Base-by-base conservation (phyloP, 2,113 vertebrate species). In the Mirza zaza region DNA sequence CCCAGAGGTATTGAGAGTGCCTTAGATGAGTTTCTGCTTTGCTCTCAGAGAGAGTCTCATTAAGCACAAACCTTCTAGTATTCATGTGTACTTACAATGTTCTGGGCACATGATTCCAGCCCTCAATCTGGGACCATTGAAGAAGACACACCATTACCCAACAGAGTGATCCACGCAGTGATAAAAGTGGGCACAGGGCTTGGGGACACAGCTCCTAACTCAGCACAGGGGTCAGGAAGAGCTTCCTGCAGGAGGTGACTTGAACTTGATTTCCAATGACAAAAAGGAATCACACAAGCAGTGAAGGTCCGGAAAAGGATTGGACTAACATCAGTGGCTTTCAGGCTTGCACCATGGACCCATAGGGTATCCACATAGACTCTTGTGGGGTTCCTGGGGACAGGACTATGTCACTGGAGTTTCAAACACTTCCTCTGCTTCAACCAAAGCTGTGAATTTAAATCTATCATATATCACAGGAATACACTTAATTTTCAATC, bases 241-340 rank as follows among this genome's bases (percentile, higher is more conserved):
- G 2, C 39, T 94, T 52, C 29, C 45, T 73, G 17, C 13, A 63
- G 65, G 50, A 87, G 36, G 36, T 73, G 48, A 73, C 23, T 8
- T 79, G 13, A 90, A 32, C 39, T 91, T 77, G 39, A 10, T 77
- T 96, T 85, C 68, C 75, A 79, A 2, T 32, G 29, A 76, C 39
- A 83, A 55, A 84, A 9, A 76, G 32, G 27, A 84, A 87, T 65
- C 10, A 88, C 76, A 27, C 15, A 80, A 79, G 20, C 3, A 82
- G 3, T 82, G 32, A 79, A 85, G 20, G 10, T 3, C 18, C 55
- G 84, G 34, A 39, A 90, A 80, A 87, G 23, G 12, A 1, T 4
- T 87, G 15, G 11, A 85, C 45, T 94, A 63, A 91, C 91, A 94
- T 79, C 17, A 89, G 42, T 89, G 63, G 2, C 70, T 94, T 93